Evolutionary conservation across 2,888 invertebrate genomes (phyloP).

Genomic region (Megamerina dolium): DNA sequence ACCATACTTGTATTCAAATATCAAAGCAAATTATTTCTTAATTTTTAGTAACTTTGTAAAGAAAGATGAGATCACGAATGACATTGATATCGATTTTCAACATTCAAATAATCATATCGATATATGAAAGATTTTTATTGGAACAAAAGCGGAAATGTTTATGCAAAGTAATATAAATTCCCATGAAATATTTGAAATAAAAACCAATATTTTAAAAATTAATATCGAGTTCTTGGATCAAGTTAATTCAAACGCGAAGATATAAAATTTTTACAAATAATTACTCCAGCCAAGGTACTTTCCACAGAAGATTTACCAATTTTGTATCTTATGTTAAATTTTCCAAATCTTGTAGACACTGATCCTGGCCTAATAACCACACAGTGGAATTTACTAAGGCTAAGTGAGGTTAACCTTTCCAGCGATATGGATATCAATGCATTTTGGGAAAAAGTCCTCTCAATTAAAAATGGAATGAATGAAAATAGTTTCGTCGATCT

Average conservation of each 20-base stretch:
- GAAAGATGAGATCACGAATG: slow-evolving; percentile 3
- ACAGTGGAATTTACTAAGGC: no score
- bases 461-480: no score
- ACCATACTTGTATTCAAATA: slow-evolving; percentile 13
- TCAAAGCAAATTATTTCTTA: slow-evolving; percentile 13
- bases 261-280: slow-evolving; percentile 1
- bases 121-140: slow-evolving; percentile 5
- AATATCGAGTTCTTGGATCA: slow-evolving; percentile 10
- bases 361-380: no score
- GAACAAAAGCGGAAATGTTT: no score
- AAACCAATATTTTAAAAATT: no score
- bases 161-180: neutral
- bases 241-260: slow-evolving; percentile 5
- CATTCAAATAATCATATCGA: slow-evolving; percentile 3
- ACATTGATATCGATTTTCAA: slow-evolving; percentile 1
- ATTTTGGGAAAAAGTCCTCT: no score
- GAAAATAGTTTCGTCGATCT: no score
- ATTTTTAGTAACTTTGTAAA: slow-evolving; percentile 17
- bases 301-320: neutral
- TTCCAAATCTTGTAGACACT: no score
- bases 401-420: no score
- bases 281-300: neutral
- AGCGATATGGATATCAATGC: no score
- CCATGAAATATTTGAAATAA: slow-evolving; percentile 2
- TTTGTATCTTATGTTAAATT: no score